Evolutionary conservation across 2,113 vertebrate species (phyloP).

Genomic region (Butastur rufipennis): DNA sequence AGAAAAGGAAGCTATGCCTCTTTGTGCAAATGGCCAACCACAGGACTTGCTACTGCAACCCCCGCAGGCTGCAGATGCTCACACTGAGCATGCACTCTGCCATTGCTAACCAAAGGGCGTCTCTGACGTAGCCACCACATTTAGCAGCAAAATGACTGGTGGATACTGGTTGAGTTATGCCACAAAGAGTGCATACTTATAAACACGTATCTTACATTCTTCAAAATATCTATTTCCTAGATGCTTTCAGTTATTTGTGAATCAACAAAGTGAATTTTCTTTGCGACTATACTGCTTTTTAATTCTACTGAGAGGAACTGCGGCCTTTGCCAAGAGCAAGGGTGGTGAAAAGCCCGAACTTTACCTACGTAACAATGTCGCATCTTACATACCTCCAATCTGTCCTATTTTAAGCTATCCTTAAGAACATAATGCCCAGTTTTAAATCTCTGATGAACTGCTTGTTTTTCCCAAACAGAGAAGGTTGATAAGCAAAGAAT

Average conservation of each 20-base stretch:
- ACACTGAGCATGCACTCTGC: fast-evolving
- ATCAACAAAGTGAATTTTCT: background rate
- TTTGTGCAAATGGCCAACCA: background rate
- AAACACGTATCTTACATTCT: background rate
- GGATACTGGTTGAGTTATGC: background rate
- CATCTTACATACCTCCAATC: background rate
- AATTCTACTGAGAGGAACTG: background rate
- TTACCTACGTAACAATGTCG: background rate
- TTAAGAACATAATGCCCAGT: background rate
- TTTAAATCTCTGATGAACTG: background rate
- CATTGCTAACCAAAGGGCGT: background rate
- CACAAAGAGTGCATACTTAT: background rate
- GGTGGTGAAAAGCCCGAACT: fast-evolving
- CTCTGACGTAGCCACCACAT: background rate
- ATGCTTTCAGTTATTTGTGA: background rate
- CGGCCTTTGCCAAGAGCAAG: background rate
- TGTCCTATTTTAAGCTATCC: background rate
- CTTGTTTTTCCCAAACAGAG: background rate
- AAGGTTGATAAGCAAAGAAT: background rate
- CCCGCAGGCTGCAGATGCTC: fast-evolving
- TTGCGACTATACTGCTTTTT: background rate
- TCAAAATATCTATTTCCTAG: background rate
- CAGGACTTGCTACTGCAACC: background rate
- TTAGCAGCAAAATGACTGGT: background rate
- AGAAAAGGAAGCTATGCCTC: background rate